phyloP scores from a whole-genome alignment of 2,888 invertebrate genomes.

The Plebejus anna region DNA sequence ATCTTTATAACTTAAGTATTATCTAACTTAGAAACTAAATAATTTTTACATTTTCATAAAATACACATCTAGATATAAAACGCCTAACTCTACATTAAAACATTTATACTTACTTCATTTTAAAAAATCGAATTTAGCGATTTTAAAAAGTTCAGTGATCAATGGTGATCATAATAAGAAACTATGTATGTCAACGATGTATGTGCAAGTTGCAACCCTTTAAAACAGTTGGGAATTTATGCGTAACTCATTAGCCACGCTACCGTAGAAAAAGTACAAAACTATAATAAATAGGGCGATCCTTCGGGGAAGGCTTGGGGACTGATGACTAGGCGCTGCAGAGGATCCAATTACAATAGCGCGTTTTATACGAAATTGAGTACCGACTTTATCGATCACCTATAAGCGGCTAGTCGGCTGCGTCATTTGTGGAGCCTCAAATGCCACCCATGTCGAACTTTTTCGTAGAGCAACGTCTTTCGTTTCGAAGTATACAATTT shows the following conservation, averaged over 20 bases:
- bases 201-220: neutral
- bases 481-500: neutral
- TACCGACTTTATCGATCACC: slow-evolving; percentile 53
- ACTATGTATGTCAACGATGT: neutral
- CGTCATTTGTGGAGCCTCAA: slow-evolving; percentile 60
- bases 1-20: neutral
- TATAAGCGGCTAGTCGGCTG: slow-evolving; percentile 46
- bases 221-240: neutral
- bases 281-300: slow-evolving; percentile 29
- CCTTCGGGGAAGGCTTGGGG: slow-evolving; percentile 39
- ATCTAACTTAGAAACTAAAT: neutral
- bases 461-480: slow-evolving; percentile 14
- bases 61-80: too few relatives aligned
- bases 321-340: slow-evolving; percentile 38
- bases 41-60: too few relatives aligned
- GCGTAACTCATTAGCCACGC: slow-evolving; percentile 5
- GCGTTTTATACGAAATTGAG: slow-evolving; percentile 51
- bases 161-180: neutral
- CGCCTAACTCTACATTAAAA: too few relatives aligned
- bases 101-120: neutral
- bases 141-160: neutral
- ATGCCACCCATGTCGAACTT: slow-evolving; percentile 68
- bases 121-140: neutral
- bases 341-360: slow-evolving; percentile 44
- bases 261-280: slow-evolving; percentile 19